Base-by-base conservation (phyloP, 1,140 invertebrate species). In the Diprion similis region DNA sequence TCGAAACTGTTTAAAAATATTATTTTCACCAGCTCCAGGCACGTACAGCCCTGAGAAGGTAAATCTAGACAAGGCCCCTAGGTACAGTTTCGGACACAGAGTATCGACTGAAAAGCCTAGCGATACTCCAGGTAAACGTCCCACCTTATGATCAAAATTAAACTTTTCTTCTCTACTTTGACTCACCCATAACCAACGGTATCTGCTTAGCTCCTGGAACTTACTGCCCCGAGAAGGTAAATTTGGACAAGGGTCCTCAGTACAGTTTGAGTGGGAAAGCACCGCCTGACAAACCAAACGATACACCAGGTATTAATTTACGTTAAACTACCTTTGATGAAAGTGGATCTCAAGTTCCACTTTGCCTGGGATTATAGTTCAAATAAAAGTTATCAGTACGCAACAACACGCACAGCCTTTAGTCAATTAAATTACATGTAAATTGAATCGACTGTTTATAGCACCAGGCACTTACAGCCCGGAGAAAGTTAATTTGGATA, bases 401-500 rank as follows among this genome's bases (percentile, higher is more conserved):
- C 24, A 37, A 37, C 2, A 37, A 37, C 24, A 37, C 24, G 6
- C 2, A 37, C 24, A 37, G 24, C 24, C 24, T 37, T 6, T 37
- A 37, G 24, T 37, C 24, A 37, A 1, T 37, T 37, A 37, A 37
- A 64, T 64, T 4, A 18, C 13, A 64, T 15, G 17, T 15, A 64
- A 64, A 64, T 15, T 64, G 59, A 64, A 64, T 15, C 59, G 59
- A 64, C 65, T 68, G 37, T 37, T 66, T 76, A 17, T 86, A 84
- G 90, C 87, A 78, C 90, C 90, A 66, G 89, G 89, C 76, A 84
- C 85, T 24, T 91, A 90, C 72, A 81, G 74, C n/a, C 89, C 90
- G 8, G 93, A 93, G 78, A 92, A 92, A 80, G 89, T 90, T n/a
- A 90, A 93, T 67, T 85, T 91, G 75, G 91, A 93, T 77, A 90